These are phyloP conservation scores for Dicranocentrus wangi DNA, from an alignment of 2,888 invertebrate genomes.

Conservation along the genomic window DNA sequence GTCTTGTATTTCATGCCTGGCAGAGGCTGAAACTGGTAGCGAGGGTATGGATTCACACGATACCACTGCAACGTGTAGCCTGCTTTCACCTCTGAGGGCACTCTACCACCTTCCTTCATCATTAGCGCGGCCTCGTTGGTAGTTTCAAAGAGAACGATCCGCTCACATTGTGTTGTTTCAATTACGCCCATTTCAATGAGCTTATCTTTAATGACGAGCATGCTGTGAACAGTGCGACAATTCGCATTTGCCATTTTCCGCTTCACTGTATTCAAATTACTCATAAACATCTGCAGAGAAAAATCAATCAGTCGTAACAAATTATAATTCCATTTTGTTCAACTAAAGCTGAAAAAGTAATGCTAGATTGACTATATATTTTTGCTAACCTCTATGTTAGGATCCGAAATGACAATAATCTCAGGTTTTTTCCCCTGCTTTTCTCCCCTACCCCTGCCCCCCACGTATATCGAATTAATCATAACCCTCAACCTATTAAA, in stretches of 20 bases:
- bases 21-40: conserved; percentile 19
- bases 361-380: not conserved
- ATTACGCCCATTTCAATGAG: conserved; percentile 32
- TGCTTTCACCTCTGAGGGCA: conserved; percentile 14
- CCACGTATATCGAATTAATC: no score
- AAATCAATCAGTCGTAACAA: not conserved
- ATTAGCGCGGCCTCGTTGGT: not conserved
- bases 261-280: not conserved
- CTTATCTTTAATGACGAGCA: conserved; percentile 11
- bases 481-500: not conserved
- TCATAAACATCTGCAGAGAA: not conserved
- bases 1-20: conserved; percentile 10
- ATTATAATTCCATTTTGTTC: not conserved
- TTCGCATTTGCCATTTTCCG: not conserved
- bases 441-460: conserved; percentile 16
- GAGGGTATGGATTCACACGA: conserved; percentile 22
- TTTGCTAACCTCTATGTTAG: conserved; percentile 24
- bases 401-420: not conserved
- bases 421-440: conserved; percentile 13
- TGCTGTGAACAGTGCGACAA: conserved; percentile 35
- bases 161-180: conserved; percentile 38
- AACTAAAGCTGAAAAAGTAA: no score
- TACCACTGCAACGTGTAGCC: conserved; percentile 53
- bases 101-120: conserved; percentile 7
- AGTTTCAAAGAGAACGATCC: conserved; percentile 38